Conservation (phyloP, 2,797 vertebrate genomes). For the Cryptoblepharus egeriae region DNA sequence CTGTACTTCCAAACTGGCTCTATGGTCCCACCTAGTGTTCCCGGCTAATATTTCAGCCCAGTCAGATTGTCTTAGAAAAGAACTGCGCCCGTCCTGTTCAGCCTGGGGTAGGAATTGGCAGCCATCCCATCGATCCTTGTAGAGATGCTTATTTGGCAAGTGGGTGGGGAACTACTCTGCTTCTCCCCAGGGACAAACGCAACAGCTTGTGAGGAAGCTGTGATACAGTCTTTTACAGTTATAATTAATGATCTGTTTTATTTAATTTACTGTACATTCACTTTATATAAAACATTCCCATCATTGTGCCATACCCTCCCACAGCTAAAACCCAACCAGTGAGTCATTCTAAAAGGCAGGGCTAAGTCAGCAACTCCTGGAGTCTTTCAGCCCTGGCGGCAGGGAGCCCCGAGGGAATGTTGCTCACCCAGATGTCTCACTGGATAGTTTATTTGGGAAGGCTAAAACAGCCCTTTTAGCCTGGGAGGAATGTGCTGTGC, state of each 20-base stretch:
- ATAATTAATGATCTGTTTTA: conserved; percentile 34
- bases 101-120: not conserved
- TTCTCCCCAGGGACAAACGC: not conserved
- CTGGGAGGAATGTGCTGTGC: not conserved
- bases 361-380: not conserved
- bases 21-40: conserved; percentile 15
- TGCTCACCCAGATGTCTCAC: not conserved
- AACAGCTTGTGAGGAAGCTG: not conserved
- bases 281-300: conserved; percentile 26
- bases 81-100: not conserved
- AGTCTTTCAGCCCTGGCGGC: not conserved
- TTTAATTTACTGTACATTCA: conserved; percentile 60
- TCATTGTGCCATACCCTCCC: not conserved
- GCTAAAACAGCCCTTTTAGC: not conserved
- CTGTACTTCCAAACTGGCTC: not conserved
- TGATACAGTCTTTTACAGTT: conserved; percentile 57
- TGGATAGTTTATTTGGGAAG: not conserved
- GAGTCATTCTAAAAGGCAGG: not conserved
- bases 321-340: not conserved
- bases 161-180: not conserved
- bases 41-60: not conserved
- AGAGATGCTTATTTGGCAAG: not conserved
- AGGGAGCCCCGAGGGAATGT: not conserved
- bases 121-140: not conserved
- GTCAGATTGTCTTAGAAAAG: not conserved